Evolutionary conservation across 2,797 vertebrate species (phyloP), one percentile per base, ranked within the genome.

Genomic region (Rallus crepitans): DNA sequence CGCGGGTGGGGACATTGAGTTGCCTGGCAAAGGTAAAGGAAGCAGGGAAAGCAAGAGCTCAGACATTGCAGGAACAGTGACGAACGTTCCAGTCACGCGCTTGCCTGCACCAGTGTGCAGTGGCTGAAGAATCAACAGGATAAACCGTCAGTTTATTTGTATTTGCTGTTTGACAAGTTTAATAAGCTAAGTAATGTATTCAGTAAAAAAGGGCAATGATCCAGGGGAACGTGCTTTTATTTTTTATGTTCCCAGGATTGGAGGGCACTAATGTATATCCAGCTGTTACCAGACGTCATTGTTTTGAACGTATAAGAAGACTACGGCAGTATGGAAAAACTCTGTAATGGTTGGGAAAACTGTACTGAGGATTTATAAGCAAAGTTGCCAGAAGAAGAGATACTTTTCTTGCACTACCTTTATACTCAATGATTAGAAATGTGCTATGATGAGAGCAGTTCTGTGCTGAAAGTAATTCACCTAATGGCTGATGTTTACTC

Each of bases 81-180:
- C 77, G 80, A 79, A 80, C 35, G 39, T 77, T 82, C 87, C 73
- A 87, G 73, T 84, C 63, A 40, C 28, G 42, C 0, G 0, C 61
- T 88, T 94, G 66, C 45, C 45, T 64, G 60, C 9, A 30, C 15
- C 40, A 24, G 15, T n/a, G 76, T 45, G 47, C 81, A 60, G 68
- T 27, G 60, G 18, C n/a, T 95, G 71, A 82, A 90, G 77, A 84
- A 89, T 82, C 88, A 65, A 52, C 42, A 86, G 82, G 73, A 84
- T 68, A 90, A 94, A 73, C 82, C 31, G 45, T 57, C 3, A 37
- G 87, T 90, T 96, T 96, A 95, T 96, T 92, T 95, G 33, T 90
- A 90, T 96, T 96, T 97, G 66, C 85, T 81, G 15, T 97, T 96
- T 94, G 86, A 95, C 88, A 96, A 96, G 52, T 94, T 96, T 96